These are phyloP conservation scores for Rhagoletis zephyria DNA, from an alignment of 1,140 invertebrate species.

Conservation along the genomic window DNA sequence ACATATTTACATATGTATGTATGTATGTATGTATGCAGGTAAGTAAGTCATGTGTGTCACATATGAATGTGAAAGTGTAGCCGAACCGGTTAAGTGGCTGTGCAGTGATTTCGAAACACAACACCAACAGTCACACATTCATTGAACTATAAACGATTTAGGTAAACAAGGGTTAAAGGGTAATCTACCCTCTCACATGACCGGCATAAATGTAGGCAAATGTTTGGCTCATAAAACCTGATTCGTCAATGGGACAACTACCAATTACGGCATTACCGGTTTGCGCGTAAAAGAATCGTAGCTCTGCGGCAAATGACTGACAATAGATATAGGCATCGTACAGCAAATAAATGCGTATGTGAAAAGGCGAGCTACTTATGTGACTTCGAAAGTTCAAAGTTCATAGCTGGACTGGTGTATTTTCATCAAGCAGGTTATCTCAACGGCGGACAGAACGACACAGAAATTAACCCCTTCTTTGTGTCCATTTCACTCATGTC, in stretches of 20 bases:
- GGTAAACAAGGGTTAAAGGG: conserved; percentile 13
- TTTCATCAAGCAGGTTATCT: not conserved
- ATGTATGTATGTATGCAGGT: not conserved
- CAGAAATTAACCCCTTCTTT: conserved; percentile 12
- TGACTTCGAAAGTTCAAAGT: not conserved
- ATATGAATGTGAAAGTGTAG: not conserved
- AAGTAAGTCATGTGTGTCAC: too few relatives aligned
- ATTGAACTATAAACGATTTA: not conserved
- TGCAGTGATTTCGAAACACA: conserved; percentile 5
- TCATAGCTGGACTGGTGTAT: not conserved
- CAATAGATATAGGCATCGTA: not conserved
- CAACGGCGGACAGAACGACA: not conserved
- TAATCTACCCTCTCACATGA: conserved; percentile 13
- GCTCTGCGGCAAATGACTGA: not conserved
- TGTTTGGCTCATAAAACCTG: conserved; percentile 14
- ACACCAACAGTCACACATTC: not conserved
- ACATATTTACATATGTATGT: not conserved
- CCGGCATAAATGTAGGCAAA: not conserved
- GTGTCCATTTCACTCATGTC: not conserved
- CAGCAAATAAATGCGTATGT: not conserved
- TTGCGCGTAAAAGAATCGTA: not conserved
- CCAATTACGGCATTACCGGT: conserved; percentile 43
- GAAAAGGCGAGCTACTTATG: not conserved
- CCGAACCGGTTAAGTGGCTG: conserved; percentile 13
- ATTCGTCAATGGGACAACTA: conserved; percentile 44